phyloP scores from a whole-genome alignment of 2,113 vertebrate genomes.

The Sinocyclocheilus grahami region DNA sequence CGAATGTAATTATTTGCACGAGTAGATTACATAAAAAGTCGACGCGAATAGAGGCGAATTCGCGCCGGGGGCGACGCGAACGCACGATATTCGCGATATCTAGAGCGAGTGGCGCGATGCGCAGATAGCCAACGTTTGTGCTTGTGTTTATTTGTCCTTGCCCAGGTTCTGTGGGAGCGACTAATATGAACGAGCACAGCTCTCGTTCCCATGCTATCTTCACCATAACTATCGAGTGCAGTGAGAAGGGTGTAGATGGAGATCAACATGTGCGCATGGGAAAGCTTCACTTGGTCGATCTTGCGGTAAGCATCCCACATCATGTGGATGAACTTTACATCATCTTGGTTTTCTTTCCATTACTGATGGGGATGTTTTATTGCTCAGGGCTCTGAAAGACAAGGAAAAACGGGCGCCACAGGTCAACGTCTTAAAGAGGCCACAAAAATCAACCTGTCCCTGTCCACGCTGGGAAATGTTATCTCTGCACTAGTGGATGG shows the following conservation, averaged over 20 bases:
- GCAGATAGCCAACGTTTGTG: not conserved
- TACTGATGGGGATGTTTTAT: slow-evolving; percentile 2
- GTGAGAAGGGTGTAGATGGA: slow-evolving; percentile 93
- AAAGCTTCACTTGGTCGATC: slow-evolving; percentile 95
- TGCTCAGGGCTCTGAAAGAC: slow-evolving; percentile 92
- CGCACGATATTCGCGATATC: no score
- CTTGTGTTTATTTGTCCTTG: not conserved
- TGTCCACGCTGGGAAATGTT: slow-evolving; percentile 96
- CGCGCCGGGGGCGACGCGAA: no score
- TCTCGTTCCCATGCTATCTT: slow-evolving; percentile 98
- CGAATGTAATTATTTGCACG: no score
- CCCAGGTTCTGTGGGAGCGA: slow-evolving; percentile 93
- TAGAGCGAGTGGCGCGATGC: no score
- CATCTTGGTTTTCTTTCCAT: not conserved
- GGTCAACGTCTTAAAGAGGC: slow-evolving; percentile 97
- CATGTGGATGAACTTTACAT: not conserved
- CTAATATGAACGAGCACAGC: slow-evolving; percentile 99
- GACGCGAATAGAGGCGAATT: no score
- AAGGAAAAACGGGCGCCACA: slow-evolving; percentile 96
- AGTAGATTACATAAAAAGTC: no score
- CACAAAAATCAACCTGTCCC: slow-evolving; percentile 97
- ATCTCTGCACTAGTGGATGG: slow-evolving; percentile 98
- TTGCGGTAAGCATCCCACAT: slow-evolving; percentile 81
- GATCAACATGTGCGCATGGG: slow-evolving; percentile 98
- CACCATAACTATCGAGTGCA: slow-evolving; percentile 98